Conservation (phyloP, 1,140 invertebrate species). For the Ceratina calcarata region DNA sequence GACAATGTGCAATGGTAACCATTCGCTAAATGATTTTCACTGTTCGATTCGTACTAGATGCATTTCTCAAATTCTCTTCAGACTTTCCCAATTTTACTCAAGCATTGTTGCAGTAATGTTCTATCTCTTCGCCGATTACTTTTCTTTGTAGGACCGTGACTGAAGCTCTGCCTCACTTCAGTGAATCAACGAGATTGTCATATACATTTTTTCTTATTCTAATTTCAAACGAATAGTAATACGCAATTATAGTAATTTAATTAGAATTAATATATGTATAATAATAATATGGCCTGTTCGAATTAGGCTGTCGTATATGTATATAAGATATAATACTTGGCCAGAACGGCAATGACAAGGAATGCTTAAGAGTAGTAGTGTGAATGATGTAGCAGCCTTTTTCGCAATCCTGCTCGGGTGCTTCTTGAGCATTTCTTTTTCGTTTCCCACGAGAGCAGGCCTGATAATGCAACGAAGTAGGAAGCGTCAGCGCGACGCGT, state of each 20-base stretch:
- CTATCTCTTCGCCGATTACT: not conserved
- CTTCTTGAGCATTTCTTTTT: slow-evolving; percentile 27
- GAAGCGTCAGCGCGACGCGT: slow-evolving; percentile 53
- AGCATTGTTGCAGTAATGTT: not conserved
- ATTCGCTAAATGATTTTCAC: not conserved
- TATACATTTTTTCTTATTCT: not conserved
- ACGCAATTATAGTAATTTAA: too few species aligned
- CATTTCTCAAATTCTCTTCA: not conserved
- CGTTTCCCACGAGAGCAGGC: slow-evolving; percentile 31
- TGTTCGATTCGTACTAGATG: not conserved
- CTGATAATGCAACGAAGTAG: slow-evolving; percentile 57
- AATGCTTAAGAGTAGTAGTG: slow-evolving; percentile 1
- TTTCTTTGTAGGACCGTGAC: not conserved
- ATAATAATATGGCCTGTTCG: too few species aligned
- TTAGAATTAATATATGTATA: too few species aligned
- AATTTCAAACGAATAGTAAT: too few species aligned
- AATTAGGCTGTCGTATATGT: not conserved
- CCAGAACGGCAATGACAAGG: not conserved
- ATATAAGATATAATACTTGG: not conserved
- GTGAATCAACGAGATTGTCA: not conserved
- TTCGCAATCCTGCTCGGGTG: not conserved
- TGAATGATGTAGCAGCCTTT: slow-evolving; percentile 21
- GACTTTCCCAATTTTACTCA: not conserved
- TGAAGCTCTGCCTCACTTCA: not conserved
- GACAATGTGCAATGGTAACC: not conserved